These are phyloP conservation scores for Eumacrocentrus americanus DNA, from an alignment of 2,888 invertebrate species.

Conservation along the genomic window DNA sequence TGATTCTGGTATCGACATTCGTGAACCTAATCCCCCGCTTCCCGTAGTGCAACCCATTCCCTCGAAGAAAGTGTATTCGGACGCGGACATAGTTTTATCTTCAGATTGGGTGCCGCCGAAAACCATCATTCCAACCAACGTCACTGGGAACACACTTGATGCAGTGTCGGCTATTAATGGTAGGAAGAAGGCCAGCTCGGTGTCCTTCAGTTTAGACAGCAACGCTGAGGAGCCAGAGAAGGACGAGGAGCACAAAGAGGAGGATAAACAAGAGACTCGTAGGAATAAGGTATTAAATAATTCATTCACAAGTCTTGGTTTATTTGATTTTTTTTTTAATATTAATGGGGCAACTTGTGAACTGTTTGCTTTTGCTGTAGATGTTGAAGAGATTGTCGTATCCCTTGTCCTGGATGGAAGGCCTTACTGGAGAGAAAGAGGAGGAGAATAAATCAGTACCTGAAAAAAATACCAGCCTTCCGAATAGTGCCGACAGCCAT, in stretches of 20 bases:
- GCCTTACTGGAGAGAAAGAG: constrained; percentile 78
- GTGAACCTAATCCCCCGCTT: constrained; percentile 70
- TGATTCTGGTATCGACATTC: constrained; percentile 88
- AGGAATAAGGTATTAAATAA: constrained; percentile 85
- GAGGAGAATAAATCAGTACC: constrained; percentile 65
- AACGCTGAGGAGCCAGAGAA: constrained; percentile 61
- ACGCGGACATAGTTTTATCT: constrained; percentile 86
- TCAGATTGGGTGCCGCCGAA: constrained; percentile 88
- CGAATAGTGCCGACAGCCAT: constrained; percentile 69
- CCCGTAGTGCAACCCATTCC: constrained; percentile 71
- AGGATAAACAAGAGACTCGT: constrained; percentile 65
- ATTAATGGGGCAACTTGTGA: neutral
- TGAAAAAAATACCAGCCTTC: constrained; percentile 66
- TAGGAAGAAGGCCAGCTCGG: constrained; percentile 74
- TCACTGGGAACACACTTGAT: constrained; percentile 67
- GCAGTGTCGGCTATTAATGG: constrained; percentile 61
- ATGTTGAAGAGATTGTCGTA: constrained; percentile 91
- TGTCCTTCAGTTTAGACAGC: constrained; percentile 75
- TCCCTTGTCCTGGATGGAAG: constrained; percentile 91
- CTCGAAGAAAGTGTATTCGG: constrained; percentile 79
- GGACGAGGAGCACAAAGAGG: constrained; percentile 65
- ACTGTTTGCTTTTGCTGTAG: constrained; percentile 60
- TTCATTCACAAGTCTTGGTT: no score
- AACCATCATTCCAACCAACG: constrained; percentile 74
- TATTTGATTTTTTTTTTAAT: constrained; percentile 17